A percentile compares a stretch with the other conserved stretches of the same genome.
These are phyloP conservation scores for Otus scops DNA, from an alignment of 2,797 vertebrate genomes.

Conservation along the genomic window DNA sequence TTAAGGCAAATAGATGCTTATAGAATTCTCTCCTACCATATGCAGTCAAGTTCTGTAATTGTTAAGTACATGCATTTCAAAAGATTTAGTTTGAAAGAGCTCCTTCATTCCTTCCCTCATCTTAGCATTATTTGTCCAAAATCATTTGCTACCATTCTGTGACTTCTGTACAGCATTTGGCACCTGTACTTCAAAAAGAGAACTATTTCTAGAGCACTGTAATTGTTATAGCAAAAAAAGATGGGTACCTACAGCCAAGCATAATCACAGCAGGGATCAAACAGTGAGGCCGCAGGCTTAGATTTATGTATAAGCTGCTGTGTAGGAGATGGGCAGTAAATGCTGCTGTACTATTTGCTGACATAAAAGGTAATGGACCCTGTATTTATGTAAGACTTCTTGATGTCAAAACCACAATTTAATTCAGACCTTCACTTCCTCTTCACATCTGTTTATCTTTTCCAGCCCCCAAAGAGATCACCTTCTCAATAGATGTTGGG, in stretches of 20 bases:
- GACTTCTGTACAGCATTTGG: background rate
- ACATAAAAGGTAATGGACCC: slow-evolving; percentile 35
- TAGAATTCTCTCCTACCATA: background rate
- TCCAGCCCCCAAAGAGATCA: slow-evolving; percentile 84
- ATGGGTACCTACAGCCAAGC: background rate
- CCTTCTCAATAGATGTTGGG: slow-evolving; percentile 89
- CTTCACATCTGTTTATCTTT: background rate
- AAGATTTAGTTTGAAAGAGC: background rate
- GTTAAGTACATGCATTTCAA: background rate
- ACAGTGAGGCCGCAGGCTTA: background rate
- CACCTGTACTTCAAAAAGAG: background rate
- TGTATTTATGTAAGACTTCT: slow-evolving; percentile 31
- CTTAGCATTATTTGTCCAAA: background rate
- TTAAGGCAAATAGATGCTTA: background rate
- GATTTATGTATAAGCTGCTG: slow-evolving; percentile 21
- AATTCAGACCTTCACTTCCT: slow-evolving; percentile 2
- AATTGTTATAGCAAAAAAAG: background rate
- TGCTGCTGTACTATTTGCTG: background rate
- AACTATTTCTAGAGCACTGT: background rate
- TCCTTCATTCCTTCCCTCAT: background rate
- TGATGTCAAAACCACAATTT: background rate
- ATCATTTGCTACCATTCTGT: background rate
- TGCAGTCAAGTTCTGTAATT: background rate
- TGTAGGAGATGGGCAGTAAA: slow-evolving; percentile 41
- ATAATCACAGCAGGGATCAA: slow-evolving; percentile 18